Conservation (phyloP, 2,888 invertebrate species). For the Digitonthophagus gazella region DNA sequence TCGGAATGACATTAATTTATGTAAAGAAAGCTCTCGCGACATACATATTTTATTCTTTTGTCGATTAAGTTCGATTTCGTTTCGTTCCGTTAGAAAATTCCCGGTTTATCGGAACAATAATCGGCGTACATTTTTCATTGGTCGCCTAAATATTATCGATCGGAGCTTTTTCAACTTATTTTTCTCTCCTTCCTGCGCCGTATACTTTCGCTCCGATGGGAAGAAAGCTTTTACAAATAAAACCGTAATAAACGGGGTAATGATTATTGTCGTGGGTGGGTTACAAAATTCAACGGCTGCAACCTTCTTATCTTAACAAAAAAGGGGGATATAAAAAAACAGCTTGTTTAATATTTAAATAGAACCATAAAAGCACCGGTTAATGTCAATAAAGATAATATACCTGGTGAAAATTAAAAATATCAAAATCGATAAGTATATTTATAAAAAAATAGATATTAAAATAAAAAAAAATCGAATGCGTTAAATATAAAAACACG, state of each 20-base stretch:
- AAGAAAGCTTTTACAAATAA: neutral
- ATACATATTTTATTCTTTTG: conserved; percentile 4
- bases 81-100: neutral
- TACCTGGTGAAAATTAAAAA: neutral
- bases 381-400: neutral
- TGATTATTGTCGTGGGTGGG: neutral
- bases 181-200: neutral
- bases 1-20: conserved; percentile 17
- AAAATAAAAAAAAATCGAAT: neutral
- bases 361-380: neutral
- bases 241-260: neutral
- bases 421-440: neutral
- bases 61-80: neutral
- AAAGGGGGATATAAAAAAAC: neutral
- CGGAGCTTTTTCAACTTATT: neutral
- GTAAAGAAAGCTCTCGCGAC: conserved; percentile 6
- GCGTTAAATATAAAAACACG: too few species aligned
- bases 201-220: neutral
- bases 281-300: neutral
- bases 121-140: neutral
- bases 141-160: neutral
- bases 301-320: neutral
- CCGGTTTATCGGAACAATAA: neutral
- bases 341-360: neutral
- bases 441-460: too few species aligned